Conservation (phyloP, 1,140 invertebrate genomes). For the Drosophila ficusphila region DNA sequence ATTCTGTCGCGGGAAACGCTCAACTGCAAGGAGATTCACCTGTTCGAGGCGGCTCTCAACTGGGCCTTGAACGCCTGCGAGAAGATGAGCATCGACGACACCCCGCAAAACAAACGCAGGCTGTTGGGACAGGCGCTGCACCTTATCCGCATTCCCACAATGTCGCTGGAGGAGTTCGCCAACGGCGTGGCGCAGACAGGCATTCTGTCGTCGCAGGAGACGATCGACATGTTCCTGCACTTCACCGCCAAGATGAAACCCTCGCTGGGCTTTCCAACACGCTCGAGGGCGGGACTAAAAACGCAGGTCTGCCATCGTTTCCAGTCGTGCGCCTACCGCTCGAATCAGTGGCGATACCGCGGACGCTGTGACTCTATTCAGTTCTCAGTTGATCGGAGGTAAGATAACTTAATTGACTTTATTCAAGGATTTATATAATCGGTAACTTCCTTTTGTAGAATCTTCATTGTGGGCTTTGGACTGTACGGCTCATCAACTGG, state of each 20-base stretch:
- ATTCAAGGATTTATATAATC: not conserved
- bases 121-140: slow-evolving; percentile 92
- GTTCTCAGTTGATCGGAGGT: slow-evolving; percentile 92
- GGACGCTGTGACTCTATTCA: slow-evolving; percentile 96
- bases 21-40: slow-evolving; percentile 95
- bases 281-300: slow-evolving; percentile 93
- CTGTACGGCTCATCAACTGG: slow-evolving; percentile 96
- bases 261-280: slow-evolving; percentile 91
- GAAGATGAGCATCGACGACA: slow-evolving; percentile 91
- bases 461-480: slow-evolving; percentile 96
- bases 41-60: slow-evolving; percentile 94
- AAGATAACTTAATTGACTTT: not conserved
- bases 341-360: slow-evolving; percentile 97
- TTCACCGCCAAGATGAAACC: slow-evolving; percentile 94
- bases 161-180: slow-evolving; percentile 95
- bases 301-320: slow-evolving; percentile 97
- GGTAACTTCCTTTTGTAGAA: slow-evolving; percentile 84
- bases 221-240: slow-evolving; percentile 95
- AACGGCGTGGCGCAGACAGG: slow-evolving; percentile 95
- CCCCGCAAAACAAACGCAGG: slow-evolving; percentile 88
- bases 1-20: slow-evolving; percentile 94
- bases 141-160: slow-evolving; percentile 94
- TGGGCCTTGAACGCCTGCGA: slow-evolving; percentile 95
- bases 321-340: slow-evolving; percentile 97
- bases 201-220: slow-evolving; percentile 94